Conservation (phyloP, 2,888 invertebrate genomes). For the Microctonus aethiopoides region DNA sequence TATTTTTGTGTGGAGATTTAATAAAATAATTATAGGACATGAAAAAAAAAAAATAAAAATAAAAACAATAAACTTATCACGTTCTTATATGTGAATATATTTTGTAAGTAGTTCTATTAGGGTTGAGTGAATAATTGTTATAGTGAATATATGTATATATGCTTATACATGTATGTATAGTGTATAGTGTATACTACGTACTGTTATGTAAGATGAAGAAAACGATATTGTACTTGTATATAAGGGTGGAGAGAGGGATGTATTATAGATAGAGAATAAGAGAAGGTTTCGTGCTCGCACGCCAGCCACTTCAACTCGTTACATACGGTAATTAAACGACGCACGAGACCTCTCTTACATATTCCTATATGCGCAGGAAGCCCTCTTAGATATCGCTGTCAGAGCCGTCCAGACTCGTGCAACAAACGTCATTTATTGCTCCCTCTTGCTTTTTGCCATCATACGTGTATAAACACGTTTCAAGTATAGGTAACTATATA, state of each 20-base stretch:
- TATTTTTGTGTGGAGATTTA: too few relatives aligned
- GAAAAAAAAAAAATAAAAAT: too few relatives aligned
- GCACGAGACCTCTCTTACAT: conserved; percentile 58
- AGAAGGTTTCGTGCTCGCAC: conserved; percentile 60
- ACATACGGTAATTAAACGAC: conserved; percentile 66
- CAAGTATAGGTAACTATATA: too few relatives aligned
- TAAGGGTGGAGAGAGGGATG: conserved; percentile 6
- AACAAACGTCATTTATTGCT: conserved; percentile 15
- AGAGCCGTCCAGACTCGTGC: conserved; percentile 47
- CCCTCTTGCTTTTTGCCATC: conserved; percentile 6
- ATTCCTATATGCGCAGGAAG: conserved; percentile 31
- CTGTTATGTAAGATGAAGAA: neutral
- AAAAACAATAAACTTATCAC: too few relatives aligned
- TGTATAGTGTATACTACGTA: too few relatives aligned
- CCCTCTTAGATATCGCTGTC: conserved; percentile 52
- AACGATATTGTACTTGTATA: conserved; percentile 5
- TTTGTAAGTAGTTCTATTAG: neutral
- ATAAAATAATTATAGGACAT: too few relatives aligned
- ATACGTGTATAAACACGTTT: conserved; percentile 29
- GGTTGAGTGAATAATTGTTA: neutral
- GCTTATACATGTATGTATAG: too few relatives aligned
- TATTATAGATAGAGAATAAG: conserved; percentile 31
- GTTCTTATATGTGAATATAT: too few relatives aligned
- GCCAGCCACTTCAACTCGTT: conserved; percentile 66
- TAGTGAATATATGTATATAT: too few relatives aligned